phyloP scores from a whole-genome alignment of 2,113 vertebrate species.

The Pseudorectes ferrugineus region DNA sequence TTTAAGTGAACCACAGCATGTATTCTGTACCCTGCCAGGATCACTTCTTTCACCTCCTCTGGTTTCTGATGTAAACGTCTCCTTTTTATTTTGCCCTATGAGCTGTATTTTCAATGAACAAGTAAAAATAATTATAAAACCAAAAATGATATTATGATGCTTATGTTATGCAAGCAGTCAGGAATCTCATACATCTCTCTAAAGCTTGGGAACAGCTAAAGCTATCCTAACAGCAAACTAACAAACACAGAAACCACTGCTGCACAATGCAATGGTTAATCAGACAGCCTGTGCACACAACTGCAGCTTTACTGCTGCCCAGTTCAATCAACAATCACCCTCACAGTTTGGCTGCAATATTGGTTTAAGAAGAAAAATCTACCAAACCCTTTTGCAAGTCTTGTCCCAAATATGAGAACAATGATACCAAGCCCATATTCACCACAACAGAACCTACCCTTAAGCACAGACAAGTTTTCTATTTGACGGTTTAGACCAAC shows the following conservation, averaged over 20 bases:
- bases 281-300: neutral
- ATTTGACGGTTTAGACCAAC: neutral
- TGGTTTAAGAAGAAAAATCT: neutral
- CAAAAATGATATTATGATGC: neutral
- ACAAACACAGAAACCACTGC: neutral
- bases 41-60: neutral
- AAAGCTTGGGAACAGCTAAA: neutral
- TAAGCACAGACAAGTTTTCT: neutral
- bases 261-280: neutral
- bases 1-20: neutral
- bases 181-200: neutral
- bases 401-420: neutral
- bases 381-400: neutral
- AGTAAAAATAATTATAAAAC: neutral
- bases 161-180: neutral
- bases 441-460: neutral
- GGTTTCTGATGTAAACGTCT: neutral
- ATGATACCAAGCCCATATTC: neutral
- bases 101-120: neutral
- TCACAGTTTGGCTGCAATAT: neutral
- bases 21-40: neutral
- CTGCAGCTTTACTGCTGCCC: neutral
- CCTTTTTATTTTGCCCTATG: neutral
- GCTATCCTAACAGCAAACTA: neutral
- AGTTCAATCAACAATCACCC: neutral